Evolutionary conservation across 2,888 invertebrate species (phyloP).

Genomic region (Brachypalpus laphriformis): DNA sequence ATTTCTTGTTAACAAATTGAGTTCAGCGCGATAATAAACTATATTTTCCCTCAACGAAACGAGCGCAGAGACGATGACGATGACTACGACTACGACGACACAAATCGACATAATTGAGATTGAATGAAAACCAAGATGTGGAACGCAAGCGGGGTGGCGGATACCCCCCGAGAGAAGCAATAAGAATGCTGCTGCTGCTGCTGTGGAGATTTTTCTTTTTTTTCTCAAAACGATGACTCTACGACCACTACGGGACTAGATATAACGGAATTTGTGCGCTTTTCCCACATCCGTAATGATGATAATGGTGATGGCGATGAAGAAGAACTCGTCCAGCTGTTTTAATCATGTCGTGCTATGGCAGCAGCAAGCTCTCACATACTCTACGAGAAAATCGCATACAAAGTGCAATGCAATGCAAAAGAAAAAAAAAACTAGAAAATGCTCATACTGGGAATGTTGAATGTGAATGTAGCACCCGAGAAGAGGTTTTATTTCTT

Average conservation of each 20-base stretch:
- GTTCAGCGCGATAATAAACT: slow-evolving; percentile 60
- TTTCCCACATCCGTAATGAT: slow-evolving; percentile 74
- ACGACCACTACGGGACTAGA: slow-evolving; percentile 68
- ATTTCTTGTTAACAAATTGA: slow-evolving; percentile 68
- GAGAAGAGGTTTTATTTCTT: slow-evolving; percentile 50
- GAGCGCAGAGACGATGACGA: neutral
- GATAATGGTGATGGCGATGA: slow-evolving; percentile 53
- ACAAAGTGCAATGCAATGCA: slow-evolving; percentile 54
- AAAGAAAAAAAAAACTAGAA: slow-evolving; percentile 39
- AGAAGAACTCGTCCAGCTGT: slow-evolving; percentile 73
- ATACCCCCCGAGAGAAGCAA: slow-evolving; percentile 61
- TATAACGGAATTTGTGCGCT: slow-evolving; percentile 71
- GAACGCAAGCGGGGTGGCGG: slow-evolving; percentile 41
- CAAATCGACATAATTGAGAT: slow-evolving; percentile 73
- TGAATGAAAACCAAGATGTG: slow-evolving; percentile 73
- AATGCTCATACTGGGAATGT: slow-evolving; percentile 69
- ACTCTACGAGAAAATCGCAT: slow-evolving; percentile 59
- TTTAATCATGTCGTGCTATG: slow-evolving; percentile 66
- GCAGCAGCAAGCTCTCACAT: slow-evolving; percentile 41
- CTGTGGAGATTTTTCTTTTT: slow-evolving; percentile 38
- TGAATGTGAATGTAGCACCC: slow-evolving; percentile 70
- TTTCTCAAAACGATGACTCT: slow-evolving; percentile 52
- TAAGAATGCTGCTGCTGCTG: slow-evolving; percentile 63
- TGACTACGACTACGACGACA: slow-evolving; percentile 44
- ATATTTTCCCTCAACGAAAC: slow-evolving; percentile 24